A percentile compares a stretch with the other conserved stretches of the same genome.
phyloP scores from a whole-genome alignment of 2,113 vertebrate genomes.

The Chaenogobius annularis region DNA sequence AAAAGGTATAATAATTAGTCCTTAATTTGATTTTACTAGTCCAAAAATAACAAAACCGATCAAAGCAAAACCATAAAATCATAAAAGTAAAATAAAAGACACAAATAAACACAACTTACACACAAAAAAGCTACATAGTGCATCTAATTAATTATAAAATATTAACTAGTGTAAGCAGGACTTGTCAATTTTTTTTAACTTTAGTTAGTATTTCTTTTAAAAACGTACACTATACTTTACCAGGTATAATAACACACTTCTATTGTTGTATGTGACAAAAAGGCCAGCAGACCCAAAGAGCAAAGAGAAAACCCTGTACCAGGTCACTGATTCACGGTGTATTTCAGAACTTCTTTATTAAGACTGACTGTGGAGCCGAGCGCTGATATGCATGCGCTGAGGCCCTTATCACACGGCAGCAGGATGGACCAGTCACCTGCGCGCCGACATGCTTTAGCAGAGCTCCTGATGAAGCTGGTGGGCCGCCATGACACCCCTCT shows the following conservation, averaged over 20 bases:
- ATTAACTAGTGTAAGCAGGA: no score
- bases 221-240: no score
- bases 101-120: no score
- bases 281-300: background rate
- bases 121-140: no score
- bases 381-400: constrained; percentile 71
- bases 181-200: no score
- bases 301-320: constrained; percentile 20
- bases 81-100: no score
- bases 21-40: no score
- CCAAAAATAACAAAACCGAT: no score
- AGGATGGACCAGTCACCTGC: constrained; percentile 79
- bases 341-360: constrained; percentile 52
- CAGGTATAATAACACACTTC: background rate
- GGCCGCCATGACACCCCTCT: constrained; percentile 69
- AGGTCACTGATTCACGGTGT: constrained; percentile 32
- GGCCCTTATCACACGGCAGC: constrained; percentile 77
- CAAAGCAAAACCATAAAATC: no score
- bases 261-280: background rate
- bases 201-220: no score
- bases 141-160: no score
- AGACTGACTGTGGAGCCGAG: constrained; percentile 54
- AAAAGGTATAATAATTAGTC: no score
- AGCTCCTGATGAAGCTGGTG: constrained; percentile 71
- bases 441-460: constrained; percentile 76